Evolutionary conservation across 1,140 invertebrate genomes (phyloP), one percentile per base, ranked within the genome.

Genomic region (Ditylenchus dipsaci): DNA sequence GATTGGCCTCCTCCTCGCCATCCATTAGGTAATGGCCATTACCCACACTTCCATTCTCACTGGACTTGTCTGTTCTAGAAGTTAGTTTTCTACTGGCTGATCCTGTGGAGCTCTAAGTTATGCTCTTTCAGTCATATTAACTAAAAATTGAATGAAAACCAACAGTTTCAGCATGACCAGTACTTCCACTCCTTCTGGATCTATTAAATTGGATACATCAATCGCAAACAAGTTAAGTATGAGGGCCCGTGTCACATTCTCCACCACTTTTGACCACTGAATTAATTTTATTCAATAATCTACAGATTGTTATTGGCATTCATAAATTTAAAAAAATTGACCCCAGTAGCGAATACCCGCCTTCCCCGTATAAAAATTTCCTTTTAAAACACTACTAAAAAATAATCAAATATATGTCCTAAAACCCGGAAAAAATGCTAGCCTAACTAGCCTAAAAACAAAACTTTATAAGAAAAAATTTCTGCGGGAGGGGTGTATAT

Each of bases 221-320:
- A 53, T 53, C 3, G 15, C 77, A 30, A 71, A 76, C 26, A 82
- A 49, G 62, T 81, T 79, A 26, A 81, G 67, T 38, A 80, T 70
- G 26, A 81, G 47, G 1, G 79, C 79, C 42, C 68, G 43, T 0
- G 79, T 81, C 26, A 81, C 69, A 63, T 67, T 78, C 26, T 78
- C 74, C 19, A 76, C 63, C 0, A 82, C 59, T 60, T 71, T 72
- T 9, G 70, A 63, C 69, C 68, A 74, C 19, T 72, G 15, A 38
- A 38, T 38, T 38, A 5, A 11, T 38, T 3, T 38, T 38, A 5
- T 38, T 38, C 21, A 47, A 74, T 43, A 33, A 21, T 21, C 1
- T 68, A 13, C 15, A 45, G 17, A 21, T 23, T 47, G 19, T 21
- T 11, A 11, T 11, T 38, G 13, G 0, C 3, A 38, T n/a, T n/a